Evolutionary conservation across 2,797 vertebrate species (phyloP), one percentile per base, ranked within the genome.

Genomic region (Emydoidea blandingii): DNA sequence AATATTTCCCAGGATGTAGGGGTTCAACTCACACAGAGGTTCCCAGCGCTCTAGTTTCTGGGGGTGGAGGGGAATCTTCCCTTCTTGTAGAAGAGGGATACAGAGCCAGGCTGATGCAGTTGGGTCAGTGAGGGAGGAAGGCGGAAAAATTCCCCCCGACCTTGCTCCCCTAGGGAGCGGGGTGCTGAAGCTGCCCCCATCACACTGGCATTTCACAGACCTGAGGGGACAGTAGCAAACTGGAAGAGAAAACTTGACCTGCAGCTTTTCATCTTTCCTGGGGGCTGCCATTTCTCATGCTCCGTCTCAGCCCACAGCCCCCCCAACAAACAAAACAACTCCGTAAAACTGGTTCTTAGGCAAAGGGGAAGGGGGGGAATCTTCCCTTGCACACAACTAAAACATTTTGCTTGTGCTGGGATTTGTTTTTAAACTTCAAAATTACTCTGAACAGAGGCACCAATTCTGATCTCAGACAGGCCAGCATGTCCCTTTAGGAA

Each of bases 291-390:
- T 74, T 14, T 74, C 68, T 74, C 41, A 29, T 8, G 27, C 25
- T 27, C 25, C 8, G 15, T 15, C 44, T 49, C 44, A 78, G 4
- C 25, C 4, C 23, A 21, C 23, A 25, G 5, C 6, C 7, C 41
- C 16, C 8, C 16, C 5, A 8, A n/a, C 18, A 68, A 4, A 21
- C 19, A 23, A 41, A 41, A 10, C 10, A 41, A 72, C 41, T 62
- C 11, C 15, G 81, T 8, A 57, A 27, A n/a, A 86, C 19, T 87
- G 4, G 76, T 65, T 87, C 0, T 0, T 4, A 18, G 62, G 3
- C 31, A 86, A 87, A 88, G 4, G 4, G 41, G 86, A 76, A 56
- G 11, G 37, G 65, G 5, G 37, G 50, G 1, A 1, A 0, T 0
- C 27, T 87, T 27, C 23, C 16, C 41, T 72, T 27, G 81, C 27